These are phyloP conservation scores for Cryptomyrus ogoouensis DNA, from an alignment of 2,113 vertebrate genomes.

Conservation along the genomic window DNA sequence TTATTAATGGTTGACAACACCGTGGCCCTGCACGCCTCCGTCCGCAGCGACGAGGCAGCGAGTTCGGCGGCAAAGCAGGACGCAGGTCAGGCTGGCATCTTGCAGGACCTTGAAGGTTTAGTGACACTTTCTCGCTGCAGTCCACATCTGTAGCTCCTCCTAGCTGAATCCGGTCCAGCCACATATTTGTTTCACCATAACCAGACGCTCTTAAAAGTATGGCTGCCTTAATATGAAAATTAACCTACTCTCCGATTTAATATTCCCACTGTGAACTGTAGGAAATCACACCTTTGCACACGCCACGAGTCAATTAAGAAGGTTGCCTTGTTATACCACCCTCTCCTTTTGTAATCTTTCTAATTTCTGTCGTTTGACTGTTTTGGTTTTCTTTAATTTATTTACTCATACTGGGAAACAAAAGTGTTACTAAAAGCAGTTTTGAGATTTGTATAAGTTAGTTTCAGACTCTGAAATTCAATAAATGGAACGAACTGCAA, in stretches of 20 bases:
- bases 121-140: background rate
- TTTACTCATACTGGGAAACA: conserved; percentile 49
- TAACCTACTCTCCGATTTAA: background rate
- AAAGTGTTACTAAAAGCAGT: conserved; percentile 58
- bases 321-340: conserved; percentile 35
- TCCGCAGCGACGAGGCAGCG: background rate
- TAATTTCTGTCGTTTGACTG: conserved; percentile 32
- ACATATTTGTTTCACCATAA: background rate
- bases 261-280: conserved; percentile 21
- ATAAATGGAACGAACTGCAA: conserved; percentile 57
- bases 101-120: background rate
- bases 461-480: conserved; percentile 62
- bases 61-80: background rate
- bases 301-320: conserved; percentile 18
- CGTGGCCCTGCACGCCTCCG: background rate
- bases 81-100: background rate
- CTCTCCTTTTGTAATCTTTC: conserved; percentile 35
- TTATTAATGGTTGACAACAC: background rate
- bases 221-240: background rate
- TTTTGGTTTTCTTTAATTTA: conserved; percentile 57
- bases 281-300: background rate
- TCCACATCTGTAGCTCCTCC: background rate
- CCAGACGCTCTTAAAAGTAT: background rate
- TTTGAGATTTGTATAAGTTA: conserved; percentile 68
- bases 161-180: background rate